Conservation (phyloP, 2,888 invertebrate species). For the Tetanocera ferruginea region DNA sequence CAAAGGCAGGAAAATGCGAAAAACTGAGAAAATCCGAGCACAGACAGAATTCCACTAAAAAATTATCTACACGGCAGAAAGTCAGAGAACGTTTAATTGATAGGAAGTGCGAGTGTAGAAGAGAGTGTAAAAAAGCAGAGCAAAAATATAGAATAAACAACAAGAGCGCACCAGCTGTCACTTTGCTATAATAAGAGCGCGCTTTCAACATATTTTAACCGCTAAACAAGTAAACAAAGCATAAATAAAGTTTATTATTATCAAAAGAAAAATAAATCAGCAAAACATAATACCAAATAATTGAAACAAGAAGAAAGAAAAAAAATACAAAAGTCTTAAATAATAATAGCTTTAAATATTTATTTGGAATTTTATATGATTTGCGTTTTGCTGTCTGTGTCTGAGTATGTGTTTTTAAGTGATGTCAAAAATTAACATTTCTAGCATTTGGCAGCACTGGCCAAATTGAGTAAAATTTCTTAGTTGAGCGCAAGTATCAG, state of each 20-base stretch:
- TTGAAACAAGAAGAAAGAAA: neutral
- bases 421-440: neutral
- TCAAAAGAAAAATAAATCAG: no score
- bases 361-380: neutral
- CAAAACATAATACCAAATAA: no score
- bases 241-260: no score
- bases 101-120: neutral
- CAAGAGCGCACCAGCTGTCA: slow-evolving; percentile 7
- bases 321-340: neutral
- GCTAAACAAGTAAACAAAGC: no score
- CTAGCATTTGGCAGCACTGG: neutral
- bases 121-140: neutral
- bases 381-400: neutral
- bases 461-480: neutral
- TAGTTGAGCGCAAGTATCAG: neutral
- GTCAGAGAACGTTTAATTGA: neutral
- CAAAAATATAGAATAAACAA: neutral
- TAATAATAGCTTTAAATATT: neutral
- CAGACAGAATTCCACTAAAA: slow-evolving; percentile 6
- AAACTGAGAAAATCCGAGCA: slow-evolving; percentile 1
- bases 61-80: slow-evolving; percentile 22
- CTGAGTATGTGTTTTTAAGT: neutral
- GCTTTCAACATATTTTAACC: neutral
- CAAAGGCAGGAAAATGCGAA: neutral
- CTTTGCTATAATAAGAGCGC: neutral